Evolutionary conservation across 2,797 vertebrate species (phyloP).

Genomic region (Erethizon dorsatum): DNA sequence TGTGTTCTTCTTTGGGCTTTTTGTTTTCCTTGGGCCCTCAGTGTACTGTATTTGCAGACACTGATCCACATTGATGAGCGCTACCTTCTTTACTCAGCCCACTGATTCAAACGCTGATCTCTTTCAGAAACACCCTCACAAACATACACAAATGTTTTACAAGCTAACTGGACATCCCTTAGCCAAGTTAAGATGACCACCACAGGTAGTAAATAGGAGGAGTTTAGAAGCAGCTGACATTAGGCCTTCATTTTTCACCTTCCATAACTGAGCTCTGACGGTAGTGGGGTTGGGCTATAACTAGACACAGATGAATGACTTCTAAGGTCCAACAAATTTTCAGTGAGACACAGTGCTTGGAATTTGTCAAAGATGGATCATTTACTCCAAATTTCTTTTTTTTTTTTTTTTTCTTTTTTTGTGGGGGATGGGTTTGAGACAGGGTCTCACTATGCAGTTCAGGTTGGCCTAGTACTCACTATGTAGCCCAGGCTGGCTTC

Average conservation of each 20-base stretch:
- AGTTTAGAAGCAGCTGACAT: background rate
- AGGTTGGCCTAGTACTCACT: background rate
- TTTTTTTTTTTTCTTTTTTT: background rate
- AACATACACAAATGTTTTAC: background rate
- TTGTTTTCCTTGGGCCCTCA: background rate
- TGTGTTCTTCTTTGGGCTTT: background rate
- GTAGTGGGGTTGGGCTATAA: background rate
- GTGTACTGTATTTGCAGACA: background rate
- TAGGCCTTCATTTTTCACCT: background rate
- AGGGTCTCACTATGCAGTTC: background rate
- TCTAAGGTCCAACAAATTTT: background rate
- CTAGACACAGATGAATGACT: background rate
- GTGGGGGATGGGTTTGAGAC: background rate
- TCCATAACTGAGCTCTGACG: background rate
- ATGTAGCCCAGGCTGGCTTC: background rate
- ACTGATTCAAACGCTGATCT: background rate
- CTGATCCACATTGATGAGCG: background rate
- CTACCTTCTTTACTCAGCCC: background rate
- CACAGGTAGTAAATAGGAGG: background rate
- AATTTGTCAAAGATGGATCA: slow-evolving; percentile 39
- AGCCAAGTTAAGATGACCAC: background rate
- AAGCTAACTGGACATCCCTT: background rate
- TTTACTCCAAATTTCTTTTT: background rate
- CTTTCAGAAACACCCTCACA: background rate
- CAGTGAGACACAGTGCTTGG: background rate